Evolutionary conservation across 2,888 invertebrate species (phyloP).

Genomic region (Orthonevra nobilis): DNA sequence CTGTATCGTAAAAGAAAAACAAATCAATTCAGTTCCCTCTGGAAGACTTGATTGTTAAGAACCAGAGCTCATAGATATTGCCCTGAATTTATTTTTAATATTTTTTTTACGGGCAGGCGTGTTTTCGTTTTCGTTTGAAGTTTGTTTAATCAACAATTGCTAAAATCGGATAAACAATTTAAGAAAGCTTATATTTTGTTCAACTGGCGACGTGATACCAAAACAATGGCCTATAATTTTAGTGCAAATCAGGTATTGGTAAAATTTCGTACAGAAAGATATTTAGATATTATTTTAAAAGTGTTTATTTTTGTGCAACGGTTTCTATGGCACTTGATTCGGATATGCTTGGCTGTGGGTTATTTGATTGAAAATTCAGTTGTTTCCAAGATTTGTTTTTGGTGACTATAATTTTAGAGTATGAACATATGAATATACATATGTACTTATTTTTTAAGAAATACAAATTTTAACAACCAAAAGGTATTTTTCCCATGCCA

Average conservation of each 20-base stretch:
- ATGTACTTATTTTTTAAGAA: too few relatives aligned
- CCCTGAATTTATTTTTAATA: constrained; percentile 16
- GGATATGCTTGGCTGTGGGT: too few relatives aligned
- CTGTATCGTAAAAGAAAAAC: constrained; percentile 1
- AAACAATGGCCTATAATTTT: constrained; percentile 76
- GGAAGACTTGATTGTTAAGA: not conserved
- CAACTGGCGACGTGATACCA: not conserved
- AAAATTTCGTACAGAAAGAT: too few relatives aligned
- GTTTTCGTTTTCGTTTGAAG: constrained; percentile 8
- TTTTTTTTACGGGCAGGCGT: not conserved
- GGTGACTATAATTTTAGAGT: too few relatives aligned
- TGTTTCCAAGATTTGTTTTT: too few relatives aligned
- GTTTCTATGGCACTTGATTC: constrained; percentile 47
- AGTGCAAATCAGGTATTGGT: constrained; percentile 79
- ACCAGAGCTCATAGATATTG: not conserved
- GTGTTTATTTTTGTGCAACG: too few relatives aligned
- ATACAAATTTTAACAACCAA: too few relatives aligned
- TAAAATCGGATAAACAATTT: not conserved
- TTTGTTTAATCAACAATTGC: not conserved
- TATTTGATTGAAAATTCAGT: too few relatives aligned
- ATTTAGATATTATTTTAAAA: too few relatives aligned
- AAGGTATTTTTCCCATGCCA: too few relatives aligned
- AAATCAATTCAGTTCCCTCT: constrained; percentile 9
- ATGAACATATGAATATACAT: too few relatives aligned
- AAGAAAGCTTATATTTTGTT: too few relatives aligned